Percentiles rank a stretch among this genome's conserved stretches.
phyloP scores from a whole-genome alignment of 2,113 vertebrate genomes.

The Eonycteris spelaea region DNA sequence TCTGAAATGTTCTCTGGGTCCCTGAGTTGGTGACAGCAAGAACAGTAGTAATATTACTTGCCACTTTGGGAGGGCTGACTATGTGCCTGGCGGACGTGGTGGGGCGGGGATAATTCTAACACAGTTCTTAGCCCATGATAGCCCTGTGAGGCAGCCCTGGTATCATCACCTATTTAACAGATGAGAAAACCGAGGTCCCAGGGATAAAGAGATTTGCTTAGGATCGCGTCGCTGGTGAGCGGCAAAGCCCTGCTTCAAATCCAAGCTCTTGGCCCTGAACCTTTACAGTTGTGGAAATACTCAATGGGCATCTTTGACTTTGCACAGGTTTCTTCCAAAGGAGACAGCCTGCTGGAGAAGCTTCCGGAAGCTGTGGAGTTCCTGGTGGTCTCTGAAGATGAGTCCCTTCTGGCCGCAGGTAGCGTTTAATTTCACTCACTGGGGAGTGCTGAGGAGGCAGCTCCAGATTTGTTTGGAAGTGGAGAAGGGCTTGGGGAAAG shows the following conservation, averaged over 20 bases:
- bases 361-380: constrained; percentile 81
- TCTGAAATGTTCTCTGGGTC: not conserved
- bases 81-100: not conserved
- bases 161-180: not conserved
- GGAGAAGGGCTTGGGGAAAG: too few species aligned
- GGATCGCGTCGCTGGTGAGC: not conserved
- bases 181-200: not conserved
- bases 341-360: constrained; percentile 64
- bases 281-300: not conserved
- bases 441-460: accelerated
- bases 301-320: not conserved
- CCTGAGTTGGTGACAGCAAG: not conserved
- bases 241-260: not conserved
- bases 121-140: not conserved
- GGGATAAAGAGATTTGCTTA: not conserved
- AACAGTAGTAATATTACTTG: not conserved
- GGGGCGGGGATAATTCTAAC: too few species aligned
- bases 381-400: constrained; percentile 81
- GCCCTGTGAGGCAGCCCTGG: too few species aligned
- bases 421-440: not conserved
- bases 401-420: constrained; percentile 87
- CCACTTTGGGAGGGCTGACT: not conserved
- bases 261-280: not conserved
- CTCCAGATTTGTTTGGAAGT: not conserved
- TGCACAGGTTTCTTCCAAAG: constrained; percentile 80